Conservation (phyloP, 2,797 vertebrate genomes). For the Acanthiza pusilla region DNA sequence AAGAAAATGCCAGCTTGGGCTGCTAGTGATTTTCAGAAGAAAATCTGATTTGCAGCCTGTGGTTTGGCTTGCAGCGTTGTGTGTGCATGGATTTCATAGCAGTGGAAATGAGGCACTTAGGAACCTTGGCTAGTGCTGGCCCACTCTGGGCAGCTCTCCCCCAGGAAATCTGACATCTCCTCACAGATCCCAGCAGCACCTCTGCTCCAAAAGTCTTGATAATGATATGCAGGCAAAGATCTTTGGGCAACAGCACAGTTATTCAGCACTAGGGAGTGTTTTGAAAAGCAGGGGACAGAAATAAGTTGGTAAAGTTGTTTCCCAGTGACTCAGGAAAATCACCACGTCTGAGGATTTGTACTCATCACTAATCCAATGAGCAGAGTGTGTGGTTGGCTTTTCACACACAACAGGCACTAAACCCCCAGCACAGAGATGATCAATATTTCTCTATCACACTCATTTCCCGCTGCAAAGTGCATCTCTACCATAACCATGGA, state of each 20-base stretch:
- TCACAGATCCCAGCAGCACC: background rate
- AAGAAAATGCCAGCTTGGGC: background rate
- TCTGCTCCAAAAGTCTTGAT: background rate
- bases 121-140: background rate
- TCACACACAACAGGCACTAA: background rate
- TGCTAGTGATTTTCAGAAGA: background rate
- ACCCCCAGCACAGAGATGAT: background rate
- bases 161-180: background rate
- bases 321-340: background rate
- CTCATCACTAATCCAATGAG: background rate
- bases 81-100: background rate
- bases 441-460: background rate
- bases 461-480: background rate
- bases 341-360: background rate
- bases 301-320: background rate
- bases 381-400: background rate
- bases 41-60: constrained; percentile 2
- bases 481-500: background rate
- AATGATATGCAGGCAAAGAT: background rate
- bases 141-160: background rate
- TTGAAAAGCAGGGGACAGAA: background rate
- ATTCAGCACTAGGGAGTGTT: background rate
- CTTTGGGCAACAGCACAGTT: background rate
- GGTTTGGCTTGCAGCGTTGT: background rate
- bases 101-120: background rate